Conservation (phyloP, 2,888 invertebrate genomes). For the Spodoptera exigua region DNA sequence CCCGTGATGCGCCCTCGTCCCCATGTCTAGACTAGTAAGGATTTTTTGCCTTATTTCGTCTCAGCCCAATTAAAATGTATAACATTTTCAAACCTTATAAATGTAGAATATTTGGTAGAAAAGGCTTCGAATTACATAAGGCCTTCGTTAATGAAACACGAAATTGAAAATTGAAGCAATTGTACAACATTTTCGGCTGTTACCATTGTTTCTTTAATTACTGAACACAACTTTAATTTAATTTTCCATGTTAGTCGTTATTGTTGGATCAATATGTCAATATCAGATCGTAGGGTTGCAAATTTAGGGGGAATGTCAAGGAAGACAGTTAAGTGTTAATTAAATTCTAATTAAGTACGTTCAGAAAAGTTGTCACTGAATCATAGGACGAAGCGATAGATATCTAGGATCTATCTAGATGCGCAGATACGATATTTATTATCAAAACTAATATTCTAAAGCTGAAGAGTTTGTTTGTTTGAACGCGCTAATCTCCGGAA, state of each 20-base stretch:
- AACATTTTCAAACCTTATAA: constrained; percentile 57
- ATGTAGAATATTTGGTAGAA: constrained; percentile 56
- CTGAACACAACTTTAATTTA: constrained; percentile 39
- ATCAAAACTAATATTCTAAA: too few relatives aligned
- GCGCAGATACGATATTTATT: too few relatives aligned
- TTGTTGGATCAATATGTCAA: constrained; percentile 18
- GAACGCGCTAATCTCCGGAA: too few relatives aligned
- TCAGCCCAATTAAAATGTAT: constrained; percentile 54
- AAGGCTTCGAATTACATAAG: constrained; percentile 64
- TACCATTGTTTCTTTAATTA: constrained; percentile 53
- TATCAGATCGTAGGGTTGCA: background rate
- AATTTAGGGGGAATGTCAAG: background rate
- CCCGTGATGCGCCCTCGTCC: constrained; percentile 30
- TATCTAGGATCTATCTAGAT: too few relatives aligned
- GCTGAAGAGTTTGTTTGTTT: too few relatives aligned
- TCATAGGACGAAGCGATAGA: too few relatives aligned
- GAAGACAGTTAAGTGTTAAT: too few relatives aligned
- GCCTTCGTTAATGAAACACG: constrained; percentile 64
- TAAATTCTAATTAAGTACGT: too few relatives aligned
- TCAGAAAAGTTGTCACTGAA: too few relatives aligned
- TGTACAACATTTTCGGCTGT: constrained; percentile 47
- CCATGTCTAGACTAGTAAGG: constrained; percentile 40
- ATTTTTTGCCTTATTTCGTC: constrained; percentile 45
- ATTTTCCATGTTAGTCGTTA: constrained; percentile 33
- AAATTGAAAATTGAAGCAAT: constrained; percentile 62